Evolutionary conservation across 2,888 invertebrate genomes (phyloP).

Genomic region (Clivina fossor): DNA sequence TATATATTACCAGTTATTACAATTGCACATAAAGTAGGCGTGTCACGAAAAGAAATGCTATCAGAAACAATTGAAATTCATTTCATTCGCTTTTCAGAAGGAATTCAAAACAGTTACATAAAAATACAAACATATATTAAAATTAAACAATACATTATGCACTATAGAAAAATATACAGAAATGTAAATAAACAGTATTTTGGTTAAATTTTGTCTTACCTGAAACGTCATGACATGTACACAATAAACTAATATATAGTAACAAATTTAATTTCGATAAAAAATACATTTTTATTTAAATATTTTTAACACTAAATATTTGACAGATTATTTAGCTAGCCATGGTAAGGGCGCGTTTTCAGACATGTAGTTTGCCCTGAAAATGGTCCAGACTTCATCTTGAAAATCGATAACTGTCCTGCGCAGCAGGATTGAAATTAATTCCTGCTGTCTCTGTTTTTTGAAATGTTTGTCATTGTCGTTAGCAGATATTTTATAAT

Average conservation of each 20-base stretch:
- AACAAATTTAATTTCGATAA: conserved; percentile 30
- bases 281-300: conserved; percentile 20
- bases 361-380: neutral
- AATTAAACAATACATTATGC: neutral
- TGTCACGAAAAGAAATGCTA: too few species aligned
- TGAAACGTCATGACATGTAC: conserved; percentile 39
- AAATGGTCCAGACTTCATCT: conserved; percentile 40
- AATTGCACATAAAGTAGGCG: too few species aligned
- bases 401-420: conserved; percentile 43
- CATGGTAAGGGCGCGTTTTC: conserved; percentile 6
- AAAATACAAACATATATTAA: too few species aligned
- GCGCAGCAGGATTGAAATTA: conserved; percentile 24
- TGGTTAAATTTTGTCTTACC: conserved; percentile 39
- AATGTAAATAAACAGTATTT: neutral
- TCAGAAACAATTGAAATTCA: neutral
- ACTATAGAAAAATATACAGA: neutral
- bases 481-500: too few species aligned
- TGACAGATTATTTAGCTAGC: too few species aligned
- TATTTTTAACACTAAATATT: conserved; percentile 5
- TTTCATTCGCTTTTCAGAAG: too few species aligned
- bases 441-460: too few species aligned
- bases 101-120: too few species aligned
- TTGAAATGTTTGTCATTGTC: too few species aligned
- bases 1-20: too few species aligned
- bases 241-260: conserved; percentile 30